Evolutionary conservation across 2,113 vertebrate genomes (phyloP).

Genomic region (Motacilla tschutschensis): DNA sequence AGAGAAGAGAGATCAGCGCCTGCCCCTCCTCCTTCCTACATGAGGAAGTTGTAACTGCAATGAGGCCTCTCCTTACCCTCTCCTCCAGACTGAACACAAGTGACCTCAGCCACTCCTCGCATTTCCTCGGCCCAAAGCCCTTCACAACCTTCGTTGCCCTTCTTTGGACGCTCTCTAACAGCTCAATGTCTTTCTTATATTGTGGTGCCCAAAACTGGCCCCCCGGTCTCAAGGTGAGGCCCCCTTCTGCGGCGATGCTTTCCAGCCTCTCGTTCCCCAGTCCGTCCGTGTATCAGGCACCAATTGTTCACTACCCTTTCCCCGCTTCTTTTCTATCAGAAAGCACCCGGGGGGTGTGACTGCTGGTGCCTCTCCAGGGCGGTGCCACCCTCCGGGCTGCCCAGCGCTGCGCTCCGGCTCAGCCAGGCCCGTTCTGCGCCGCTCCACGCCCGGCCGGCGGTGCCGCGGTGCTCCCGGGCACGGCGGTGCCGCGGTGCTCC

Average conservation of each 20-base stretch:
- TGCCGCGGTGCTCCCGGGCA: neutral
- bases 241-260: neutral
- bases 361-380: accelerated
- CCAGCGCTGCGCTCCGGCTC: neutral
- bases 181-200: neutral
- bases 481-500: too few relatives aligned
- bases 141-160: neutral
- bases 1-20: neutral
- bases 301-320: accelerated
- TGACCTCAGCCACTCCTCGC: neutral
- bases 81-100: neutral
- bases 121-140: neutral
- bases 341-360: accelerated
- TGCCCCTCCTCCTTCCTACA: neutral
- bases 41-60: accelerated
- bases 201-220: neutral
- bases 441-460: neutral
- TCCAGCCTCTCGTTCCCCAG: neutral
- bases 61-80: neutral
- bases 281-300: neutral
- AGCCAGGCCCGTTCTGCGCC: too few relatives aligned
- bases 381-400: accelerated
- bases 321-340: too few relatives aligned
- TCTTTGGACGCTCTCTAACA: neutral
- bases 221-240: neutral